Base-by-base conservation (phyloP, 2,797 vertebrate genomes). In the Taeniopygia guttata region DNA sequence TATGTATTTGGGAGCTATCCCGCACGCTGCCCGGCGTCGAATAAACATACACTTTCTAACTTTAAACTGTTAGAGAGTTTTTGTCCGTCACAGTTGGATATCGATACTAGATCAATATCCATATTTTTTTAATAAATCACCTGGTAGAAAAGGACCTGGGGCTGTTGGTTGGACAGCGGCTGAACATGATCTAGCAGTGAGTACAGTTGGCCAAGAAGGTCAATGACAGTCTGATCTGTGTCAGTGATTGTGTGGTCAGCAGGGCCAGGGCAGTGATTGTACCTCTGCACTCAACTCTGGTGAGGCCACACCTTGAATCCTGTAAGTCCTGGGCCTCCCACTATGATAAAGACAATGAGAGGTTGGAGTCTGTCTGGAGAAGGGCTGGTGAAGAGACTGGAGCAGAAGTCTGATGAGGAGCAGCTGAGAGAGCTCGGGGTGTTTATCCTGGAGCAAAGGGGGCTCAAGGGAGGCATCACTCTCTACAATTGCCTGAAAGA, bases 91-190 rank as follows among this genome's bases (percentile, higher is more conserved):
- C n/a, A n/a, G n/a, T n/a, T n/a, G n/a, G n/a, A n/a, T n/a, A n/a
- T n/a, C n/a, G n/a, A n/a, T n/a, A n/a, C n/a, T n/a, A n/a, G n/a
- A n/a, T n/a, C n/a, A n/a, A n/a, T n/a, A n/a, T n/a, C n/a, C n/a
- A n/a, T n/a, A n/a, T n/a, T n/a, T n/a, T n/a, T n/a, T n/a, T n/a
- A n/a, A n/a, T n/a, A n/a, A n/a, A n/a, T n/a, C n/a, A n/a, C n/a
- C n/a, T 49, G 16, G 32, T 63, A 43, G 27, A 29, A 89, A 69
- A 76, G 5, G 5, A 49, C 20, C 12, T 21, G 36, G 10, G 9
- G 1, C 2, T 1, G 0, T n/a, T 69, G 43, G 13, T 18, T 29
- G 20, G 11, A 38, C 12, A 45, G 76, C 3, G 1, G 25, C 19
- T 58, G 16, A 80, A 66, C 9, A 6, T 0, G 1, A 34, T 45